phyloP scores from a whole-genome alignment of 2,113 vertebrate species.

The Xiphophorus hellerii region DNA sequence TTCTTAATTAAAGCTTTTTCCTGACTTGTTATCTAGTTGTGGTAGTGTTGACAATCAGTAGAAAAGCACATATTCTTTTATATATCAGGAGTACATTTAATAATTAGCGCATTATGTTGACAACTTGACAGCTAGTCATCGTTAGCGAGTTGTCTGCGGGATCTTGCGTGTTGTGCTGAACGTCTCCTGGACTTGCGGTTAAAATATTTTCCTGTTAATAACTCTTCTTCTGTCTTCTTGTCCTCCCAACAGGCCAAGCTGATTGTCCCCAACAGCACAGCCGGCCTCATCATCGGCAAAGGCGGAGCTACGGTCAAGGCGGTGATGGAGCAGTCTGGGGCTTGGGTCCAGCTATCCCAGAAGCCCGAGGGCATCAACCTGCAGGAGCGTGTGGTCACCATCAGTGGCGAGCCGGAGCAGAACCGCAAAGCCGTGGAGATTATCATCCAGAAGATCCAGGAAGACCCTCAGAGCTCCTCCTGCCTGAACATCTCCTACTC shows the following conservation, averaged over 20 bases:
- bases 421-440: constrained; percentile 92
- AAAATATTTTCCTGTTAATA: neutral
- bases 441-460: constrained; percentile 95
- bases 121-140: too few relatives aligned
- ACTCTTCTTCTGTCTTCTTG: neutral
- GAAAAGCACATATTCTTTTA: too few relatives aligned
- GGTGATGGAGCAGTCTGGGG: constrained; percentile 94
- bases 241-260: constrained; percentile 85
- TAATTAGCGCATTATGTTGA: too few relatives aligned
- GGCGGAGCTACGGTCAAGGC: constrained; percentile 92
- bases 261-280: constrained; percentile 94
- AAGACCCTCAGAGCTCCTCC: constrained; percentile 94
- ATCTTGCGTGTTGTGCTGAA: too few relatives aligned
- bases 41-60: too few relatives aligned
- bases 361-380: constrained; percentile 94
- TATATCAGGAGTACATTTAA: too few relatives aligned
- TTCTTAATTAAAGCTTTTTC: too few relatives aligned
- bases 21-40: too few relatives aligned
- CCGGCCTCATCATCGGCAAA: constrained; percentile 93
- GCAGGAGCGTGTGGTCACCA: constrained; percentile 93
- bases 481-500: constrained; percentile 96
- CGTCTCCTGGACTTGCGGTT: neutral
- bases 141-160: too few relatives aligned
- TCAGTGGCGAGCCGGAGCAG: constrained; percentile 91
- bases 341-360: constrained; percentile 95